phyloP scores from a whole-genome alignment of 2,113 vertebrate genomes.

The Canis aureus region DNA sequence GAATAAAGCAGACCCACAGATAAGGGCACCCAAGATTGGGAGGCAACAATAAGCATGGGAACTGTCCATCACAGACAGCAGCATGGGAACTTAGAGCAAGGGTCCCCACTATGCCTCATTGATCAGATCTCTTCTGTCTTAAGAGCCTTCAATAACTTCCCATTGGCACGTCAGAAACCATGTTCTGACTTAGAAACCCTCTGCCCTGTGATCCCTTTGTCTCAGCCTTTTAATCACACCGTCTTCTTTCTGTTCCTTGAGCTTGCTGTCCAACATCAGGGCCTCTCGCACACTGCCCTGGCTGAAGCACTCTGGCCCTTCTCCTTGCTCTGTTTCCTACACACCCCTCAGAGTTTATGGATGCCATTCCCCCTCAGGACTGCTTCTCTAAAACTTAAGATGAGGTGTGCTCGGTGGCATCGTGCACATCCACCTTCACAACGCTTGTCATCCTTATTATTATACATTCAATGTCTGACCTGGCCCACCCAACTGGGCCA shows the following conservation, averaged over 20 bases:
- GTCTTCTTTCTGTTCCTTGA: background rate
- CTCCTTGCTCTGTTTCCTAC: background rate
- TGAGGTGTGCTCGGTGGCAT: background rate
- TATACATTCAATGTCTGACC: background rate
- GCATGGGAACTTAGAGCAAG: fast-evolving
- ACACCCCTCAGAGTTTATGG: no score
- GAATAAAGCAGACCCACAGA: background rate
- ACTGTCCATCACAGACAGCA: background rate
- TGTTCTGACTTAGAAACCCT: background rate
- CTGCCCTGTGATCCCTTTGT: fast-evolving
- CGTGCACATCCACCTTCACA: background rate
- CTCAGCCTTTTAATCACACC: background rate
- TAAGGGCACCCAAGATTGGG: background rate
- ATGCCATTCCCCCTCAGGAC: no score
- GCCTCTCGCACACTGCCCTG: fast-evolving
- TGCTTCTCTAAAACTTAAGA: background rate
- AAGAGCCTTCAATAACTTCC: background rate
- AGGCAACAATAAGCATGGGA: no score
- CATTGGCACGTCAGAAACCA: background rate
- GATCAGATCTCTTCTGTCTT: background rate
- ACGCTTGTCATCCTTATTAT: background rate
- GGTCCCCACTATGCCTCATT: background rate
- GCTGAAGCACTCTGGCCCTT: background rate
- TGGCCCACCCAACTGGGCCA: fast-evolving
- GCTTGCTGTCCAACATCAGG: background rate